These are phyloP conservation scores for Phyllopteryx taeniolatus DNA, from an alignment of 2,113 vertebrate genomes.

Conservation along the genomic window DNA sequence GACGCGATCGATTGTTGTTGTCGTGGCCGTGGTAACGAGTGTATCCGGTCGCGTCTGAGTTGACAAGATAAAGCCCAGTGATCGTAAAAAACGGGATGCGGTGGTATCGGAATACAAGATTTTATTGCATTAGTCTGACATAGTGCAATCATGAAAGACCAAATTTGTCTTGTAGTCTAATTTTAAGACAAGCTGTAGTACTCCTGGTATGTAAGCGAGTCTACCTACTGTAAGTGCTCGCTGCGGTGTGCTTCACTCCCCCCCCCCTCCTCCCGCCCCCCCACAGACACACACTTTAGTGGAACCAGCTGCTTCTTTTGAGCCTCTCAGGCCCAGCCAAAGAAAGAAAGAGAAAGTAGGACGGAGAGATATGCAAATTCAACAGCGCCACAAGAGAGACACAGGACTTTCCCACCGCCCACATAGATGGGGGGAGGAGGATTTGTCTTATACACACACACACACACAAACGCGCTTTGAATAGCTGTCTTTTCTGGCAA, in stretches of 20 bases:
- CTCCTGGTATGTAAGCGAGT: background rate
- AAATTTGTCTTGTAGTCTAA: no score
- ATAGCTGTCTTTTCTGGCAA: background rate
- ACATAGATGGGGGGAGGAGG: background rate
- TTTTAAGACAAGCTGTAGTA: background rate
- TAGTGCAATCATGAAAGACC: no score
- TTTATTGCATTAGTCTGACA: no score
- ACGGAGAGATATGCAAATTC: conserved; percentile 8
- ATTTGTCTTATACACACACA: background rate
- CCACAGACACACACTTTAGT: background rate
- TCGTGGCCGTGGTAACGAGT: no score
- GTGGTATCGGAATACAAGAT: no score
- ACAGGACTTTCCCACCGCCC: conserved; percentile 6
- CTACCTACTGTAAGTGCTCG: conserved; percentile 1
- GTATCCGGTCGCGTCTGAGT: no score
- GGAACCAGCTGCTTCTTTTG: conserved; percentile 12
- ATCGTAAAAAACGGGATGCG: no score
- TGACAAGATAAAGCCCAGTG: no score
- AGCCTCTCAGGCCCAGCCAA: conserved; percentile 5
- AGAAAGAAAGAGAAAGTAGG: conserved; percentile 8
- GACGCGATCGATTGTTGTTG: no score
- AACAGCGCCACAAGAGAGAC: conserved; percentile 2
- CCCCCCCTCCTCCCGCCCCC: background rate
- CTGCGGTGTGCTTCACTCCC: background rate
- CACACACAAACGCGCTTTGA: background rate